Evolutionary conservation across 2,888 invertebrate genomes (phyloP), one percentile per base, ranked within the genome.

Genomic region (Plebejus melissa): DNA sequence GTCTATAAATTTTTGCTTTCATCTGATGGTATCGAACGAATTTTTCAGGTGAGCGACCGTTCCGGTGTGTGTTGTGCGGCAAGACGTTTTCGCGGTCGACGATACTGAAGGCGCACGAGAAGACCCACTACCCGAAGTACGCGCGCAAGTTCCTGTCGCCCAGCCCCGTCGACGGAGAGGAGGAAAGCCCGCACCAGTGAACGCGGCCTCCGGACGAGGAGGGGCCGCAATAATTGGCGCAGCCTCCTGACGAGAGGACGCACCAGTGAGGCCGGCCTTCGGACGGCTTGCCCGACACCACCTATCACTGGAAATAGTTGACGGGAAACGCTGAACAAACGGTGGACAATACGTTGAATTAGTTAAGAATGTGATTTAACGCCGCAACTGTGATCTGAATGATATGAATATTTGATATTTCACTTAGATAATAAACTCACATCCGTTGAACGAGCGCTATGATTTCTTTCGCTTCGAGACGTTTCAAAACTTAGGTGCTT

Each of bases 71-170:
- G 79, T 94, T 98, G 82, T 98, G 98, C 90, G 98, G 98, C 80
- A 98, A 98, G 90, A 98, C 97, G 80, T 98, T 98, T 91, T 97
- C 97, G 80, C 95, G 98, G 83, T 97, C 97, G 82, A 98, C 98
- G 80, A 98, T 98, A 88, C 93, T 98, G 82, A 98, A 98, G 91
- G 98, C 98, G 82, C 98, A 98, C 90, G 98, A 98, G 91, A 98
- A 98, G 93, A 98, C 98, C 79, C 98, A 98, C 90, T 98, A 97
- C 91, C 98, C 98, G 81, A 98, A 98, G 93, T 97, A 97, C 89
- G 97, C 97, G 87, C 95, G 97, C 84, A 97, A 97, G 94, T 97
- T 97, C 94, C 94, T 97, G 82, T 97, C 97, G 83, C 97, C 97
- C 81, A 97, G 96, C 88, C 97, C 97, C 81, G 96, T 97, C 83